Conservation (phyloP, 2,888 invertebrate genomes). For the Scrobipalpa costella region DNA sequence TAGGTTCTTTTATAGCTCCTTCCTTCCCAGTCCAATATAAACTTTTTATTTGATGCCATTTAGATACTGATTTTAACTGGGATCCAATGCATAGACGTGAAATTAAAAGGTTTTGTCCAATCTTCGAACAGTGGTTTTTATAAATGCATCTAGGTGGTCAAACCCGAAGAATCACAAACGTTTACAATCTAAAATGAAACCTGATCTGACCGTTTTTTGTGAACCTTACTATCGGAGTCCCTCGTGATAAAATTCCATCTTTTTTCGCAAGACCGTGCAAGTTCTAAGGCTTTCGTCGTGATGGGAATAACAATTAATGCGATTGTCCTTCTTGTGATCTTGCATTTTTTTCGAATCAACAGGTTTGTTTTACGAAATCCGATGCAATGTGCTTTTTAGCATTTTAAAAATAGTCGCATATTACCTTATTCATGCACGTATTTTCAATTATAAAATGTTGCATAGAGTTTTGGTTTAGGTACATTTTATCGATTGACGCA, state of each 20-base stretch:
- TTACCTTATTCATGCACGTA: too few relatives aligned
- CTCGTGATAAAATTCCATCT: slow-evolving; percentile 8
- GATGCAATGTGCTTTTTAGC: background rate
- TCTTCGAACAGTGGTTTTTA: too few relatives aligned
- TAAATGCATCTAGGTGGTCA: background rate
- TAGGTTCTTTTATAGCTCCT: too few relatives aligned
- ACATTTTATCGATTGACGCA: too few relatives aligned
- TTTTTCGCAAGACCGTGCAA: slow-evolving; percentile 29
- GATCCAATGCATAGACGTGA: too few relatives aligned
- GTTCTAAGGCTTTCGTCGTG: slow-evolving; percentile 21
- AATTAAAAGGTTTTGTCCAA: too few relatives aligned
- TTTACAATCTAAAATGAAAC: background rate
- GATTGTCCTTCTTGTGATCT: slow-evolving; percentile 3
- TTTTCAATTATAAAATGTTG: too few relatives aligned
- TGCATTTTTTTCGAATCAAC: slow-evolving; percentile 5
- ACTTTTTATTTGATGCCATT: too few relatives aligned
- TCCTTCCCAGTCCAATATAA: too few relatives aligned
- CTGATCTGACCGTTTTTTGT: background rate
- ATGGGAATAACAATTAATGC: slow-evolving; percentile 14
- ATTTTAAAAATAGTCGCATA: too few relatives aligned
- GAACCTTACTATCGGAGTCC: background rate
- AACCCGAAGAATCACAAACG: background rate
- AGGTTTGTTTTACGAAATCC: background rate
- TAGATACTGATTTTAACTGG: too few relatives aligned
- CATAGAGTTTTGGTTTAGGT: too few relatives aligned